These are phyloP conservation scores for Benthosema pterotum DNA, from an alignment of 2,797 vertebrate genomes.

Conservation along the genomic window DNA sequence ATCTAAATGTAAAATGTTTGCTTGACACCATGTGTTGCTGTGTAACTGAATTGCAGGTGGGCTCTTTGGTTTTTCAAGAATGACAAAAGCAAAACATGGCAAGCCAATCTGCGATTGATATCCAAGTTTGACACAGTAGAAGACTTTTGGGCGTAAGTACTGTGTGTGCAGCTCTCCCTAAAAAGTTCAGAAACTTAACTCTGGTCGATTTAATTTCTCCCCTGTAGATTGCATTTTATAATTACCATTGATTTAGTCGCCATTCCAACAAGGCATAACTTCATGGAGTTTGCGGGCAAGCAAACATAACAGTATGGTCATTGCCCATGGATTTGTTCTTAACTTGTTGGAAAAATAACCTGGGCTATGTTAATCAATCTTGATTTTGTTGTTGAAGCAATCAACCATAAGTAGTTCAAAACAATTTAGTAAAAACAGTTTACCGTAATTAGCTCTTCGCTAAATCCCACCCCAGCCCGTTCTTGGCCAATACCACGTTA, in stretches of 20 bases:
- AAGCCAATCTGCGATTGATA: constrained; percentile 96
- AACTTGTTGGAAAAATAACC: neutral
- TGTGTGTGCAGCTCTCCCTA: neutral
- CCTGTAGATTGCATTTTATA: too few species aligned
- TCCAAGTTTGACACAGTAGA: constrained; percentile 97
- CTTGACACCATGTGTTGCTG: neutral
- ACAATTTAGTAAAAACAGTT: neutral
- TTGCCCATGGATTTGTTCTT: neutral
- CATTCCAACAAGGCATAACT: too few species aligned
- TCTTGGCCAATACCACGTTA: too few species aligned
- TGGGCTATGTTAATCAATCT: neutral
- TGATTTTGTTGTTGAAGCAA: neutral
- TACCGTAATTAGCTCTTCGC: too few species aligned
- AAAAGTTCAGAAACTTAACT: too few species aligned
- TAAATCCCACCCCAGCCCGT: too few species aligned
- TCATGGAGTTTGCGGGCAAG: too few species aligned
- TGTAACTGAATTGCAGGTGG: constrained; percentile 82
- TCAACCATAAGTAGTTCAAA: neutral
- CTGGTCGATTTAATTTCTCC: too few species aligned
- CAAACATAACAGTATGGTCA: too few species aligned
- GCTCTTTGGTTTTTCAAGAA: constrained; percentile 99
- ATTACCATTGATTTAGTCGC: too few species aligned
- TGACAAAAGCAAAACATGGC: constrained; percentile 99
- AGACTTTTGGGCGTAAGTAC: constrained; percentile 98
- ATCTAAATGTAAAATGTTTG: neutral